Evolutionary conservation across 2,113 vertebrate species (phyloP).

Genomic region (Astur gentilis): DNA sequence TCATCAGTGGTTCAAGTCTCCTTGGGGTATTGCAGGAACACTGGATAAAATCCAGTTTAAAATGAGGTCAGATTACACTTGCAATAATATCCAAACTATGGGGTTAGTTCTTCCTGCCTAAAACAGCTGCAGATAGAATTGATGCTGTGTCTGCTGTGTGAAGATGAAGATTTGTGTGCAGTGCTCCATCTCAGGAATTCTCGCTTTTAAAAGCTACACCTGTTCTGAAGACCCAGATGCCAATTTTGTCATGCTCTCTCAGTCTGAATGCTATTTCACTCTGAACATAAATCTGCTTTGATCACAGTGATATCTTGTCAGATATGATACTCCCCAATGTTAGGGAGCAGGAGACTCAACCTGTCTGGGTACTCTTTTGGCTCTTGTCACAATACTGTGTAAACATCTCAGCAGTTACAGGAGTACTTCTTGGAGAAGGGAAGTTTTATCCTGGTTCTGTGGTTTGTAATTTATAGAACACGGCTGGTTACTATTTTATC

Average conservation of each 20-base stretch:
- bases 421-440: not conserved
- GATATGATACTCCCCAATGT: not conserved
- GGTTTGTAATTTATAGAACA: not conserved
- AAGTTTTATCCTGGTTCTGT: not conserved
- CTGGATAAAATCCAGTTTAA: conserved; percentile 47
- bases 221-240: not conserved
- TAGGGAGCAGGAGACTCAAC: not conserved
- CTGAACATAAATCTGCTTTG: not conserved
- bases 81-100: not conserved
- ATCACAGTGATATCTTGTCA: not conserved
- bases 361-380: not conserved
- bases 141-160: not conserved
- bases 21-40: conserved; percentile 28
- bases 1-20: conserved; percentile 10
- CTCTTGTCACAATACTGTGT: not conserved
- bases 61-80: conserved; percentile 34
- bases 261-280: not conserved
- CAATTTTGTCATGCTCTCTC: not conserved
- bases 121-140: conserved; percentile 1
- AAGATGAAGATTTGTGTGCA: not conserved
- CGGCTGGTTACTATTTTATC: not conserved
- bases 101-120: conserved; percentile 4
- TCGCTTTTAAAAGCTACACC: not conserved
- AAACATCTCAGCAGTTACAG: not conserved
- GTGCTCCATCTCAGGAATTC: not conserved